phyloP scores from a whole-genome alignment of 2,888 invertebrate species.

The Hirtodrosophila cameraria region DNA sequence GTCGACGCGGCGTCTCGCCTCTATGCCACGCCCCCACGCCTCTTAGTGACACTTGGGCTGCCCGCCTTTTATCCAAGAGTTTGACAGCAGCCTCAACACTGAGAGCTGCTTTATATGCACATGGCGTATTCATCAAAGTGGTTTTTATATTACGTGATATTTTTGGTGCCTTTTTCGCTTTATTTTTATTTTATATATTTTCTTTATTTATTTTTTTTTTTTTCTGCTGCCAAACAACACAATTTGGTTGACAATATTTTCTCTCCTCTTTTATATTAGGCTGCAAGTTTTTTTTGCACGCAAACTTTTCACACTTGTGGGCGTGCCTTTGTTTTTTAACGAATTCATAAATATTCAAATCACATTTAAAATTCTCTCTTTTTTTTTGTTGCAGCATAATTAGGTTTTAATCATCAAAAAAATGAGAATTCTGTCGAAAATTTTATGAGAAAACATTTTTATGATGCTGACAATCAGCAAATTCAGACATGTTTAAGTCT shows the following conservation, averaged over 20 bases:
- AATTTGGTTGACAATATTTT: conserved; percentile 73
- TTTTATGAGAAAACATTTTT: conserved; percentile 27
- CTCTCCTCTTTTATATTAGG: conserved; percentile 40
- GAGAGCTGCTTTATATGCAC: conserved; percentile 75
- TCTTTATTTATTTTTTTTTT: conserved; percentile 27
- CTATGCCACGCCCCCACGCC: conserved; percentile 47
- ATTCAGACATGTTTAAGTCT: conserved; percentile 30
- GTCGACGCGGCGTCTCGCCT: conserved; percentile 39
- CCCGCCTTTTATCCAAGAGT: conserved; percentile 40
- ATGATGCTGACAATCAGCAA: conserved; percentile 50
- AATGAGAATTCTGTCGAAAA: conserved; percentile 30
- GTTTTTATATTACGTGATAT: conserved; percentile 81
- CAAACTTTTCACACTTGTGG: conserved; percentile 58
- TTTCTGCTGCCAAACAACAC: conserved; percentile 59
- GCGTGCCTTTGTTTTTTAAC: conserved; percentile 37
- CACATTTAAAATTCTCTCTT: conserved; percentile 74
- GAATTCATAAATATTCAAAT: conserved; percentile 77
- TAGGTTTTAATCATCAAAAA: conserved; percentile 74
- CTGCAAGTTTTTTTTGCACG: conserved; percentile 21
- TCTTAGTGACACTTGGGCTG: conserved; percentile 47
- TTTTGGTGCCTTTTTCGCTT: conserved; percentile 68
- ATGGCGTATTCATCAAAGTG: conserved; percentile 81
- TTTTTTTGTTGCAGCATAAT: conserved; percentile 53
- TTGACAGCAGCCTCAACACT: conserved; percentile 34
- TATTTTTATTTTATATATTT: conserved; percentile 34